Percentiles rank a stretch among this genome's conserved stretches.
These are phyloP conservation scores for Girardinichthys multiradiatus DNA, from an alignment of 2,113 vertebrate species.

Conservation along the genomic window DNA sequence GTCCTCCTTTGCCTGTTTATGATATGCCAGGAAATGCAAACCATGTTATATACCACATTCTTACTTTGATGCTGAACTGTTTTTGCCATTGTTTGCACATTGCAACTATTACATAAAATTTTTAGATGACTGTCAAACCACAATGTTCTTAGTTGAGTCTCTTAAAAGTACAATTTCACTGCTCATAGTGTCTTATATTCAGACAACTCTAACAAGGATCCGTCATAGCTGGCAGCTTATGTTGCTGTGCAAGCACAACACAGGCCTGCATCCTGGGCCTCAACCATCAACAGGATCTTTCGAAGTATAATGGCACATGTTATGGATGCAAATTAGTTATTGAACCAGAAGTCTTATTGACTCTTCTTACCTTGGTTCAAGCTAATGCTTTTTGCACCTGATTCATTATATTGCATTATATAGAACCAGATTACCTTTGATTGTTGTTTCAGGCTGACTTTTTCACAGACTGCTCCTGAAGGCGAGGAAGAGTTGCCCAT, in stretches of 20 bases:
- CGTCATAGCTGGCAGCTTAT: conserved; percentile 18
- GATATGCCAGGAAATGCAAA: too few species aligned
- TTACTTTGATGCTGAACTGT: too few species aligned
- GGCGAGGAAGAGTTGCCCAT: conserved; percentile 8
- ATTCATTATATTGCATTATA: conserved; percentile 53
- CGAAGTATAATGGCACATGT: conserved; percentile 42
- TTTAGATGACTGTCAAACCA: too few species aligned
- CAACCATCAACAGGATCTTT: conserved; percentile 34
- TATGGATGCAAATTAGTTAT: conserved; percentile 66
- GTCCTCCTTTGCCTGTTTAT: too few species aligned
- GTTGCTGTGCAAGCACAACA: conserved; percentile 33
- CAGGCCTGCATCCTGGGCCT: conserved; percentile 10
- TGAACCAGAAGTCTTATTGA: conserved; percentile 65
- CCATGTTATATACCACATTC: too few species aligned
- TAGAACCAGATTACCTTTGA: conserved; percentile 26
- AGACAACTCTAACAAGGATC: conserved; percentile 12
- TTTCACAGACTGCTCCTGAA: conserved; percentile 45
- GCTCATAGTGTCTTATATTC: too few species aligned
- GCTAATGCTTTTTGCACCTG: conserved; percentile 50
- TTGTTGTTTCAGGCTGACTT: conserved; percentile 40
- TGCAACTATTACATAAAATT: too few species aligned
- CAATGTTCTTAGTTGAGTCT: too few species aligned
- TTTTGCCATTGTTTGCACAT: too few species aligned
- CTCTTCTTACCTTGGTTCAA: conserved; percentile 50
- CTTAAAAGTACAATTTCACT: too few species aligned